Percentiles rank a stretch among this genome's conserved stretches.
Evolutionary conservation across 2,113 vertebrate species (phyloP).

Genomic region (Aramus guarauna): DNA sequence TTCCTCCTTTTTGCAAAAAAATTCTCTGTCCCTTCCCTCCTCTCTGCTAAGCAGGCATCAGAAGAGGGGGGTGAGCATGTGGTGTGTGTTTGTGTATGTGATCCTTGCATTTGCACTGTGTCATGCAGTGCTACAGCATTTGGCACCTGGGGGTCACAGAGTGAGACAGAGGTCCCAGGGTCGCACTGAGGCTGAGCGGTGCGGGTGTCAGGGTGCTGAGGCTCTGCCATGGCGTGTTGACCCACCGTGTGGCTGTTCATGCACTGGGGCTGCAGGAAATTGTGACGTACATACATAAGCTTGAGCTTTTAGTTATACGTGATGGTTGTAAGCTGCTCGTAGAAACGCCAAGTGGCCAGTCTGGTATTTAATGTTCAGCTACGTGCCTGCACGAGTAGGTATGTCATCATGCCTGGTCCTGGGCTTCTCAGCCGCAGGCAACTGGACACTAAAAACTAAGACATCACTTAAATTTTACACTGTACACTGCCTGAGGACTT

Average conservation of each 20-base stretch:
- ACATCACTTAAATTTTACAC: background rate
- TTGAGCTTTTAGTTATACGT: background rate
- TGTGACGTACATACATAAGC: background rate
- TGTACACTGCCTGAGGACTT: background rate
- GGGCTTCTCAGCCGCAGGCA: background rate
- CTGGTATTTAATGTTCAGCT: background rate
- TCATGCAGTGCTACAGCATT: background rate
- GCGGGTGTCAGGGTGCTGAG: background rate
- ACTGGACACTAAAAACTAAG: background rate
- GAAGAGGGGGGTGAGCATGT: rapidly evolving
- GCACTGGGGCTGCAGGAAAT: background rate
- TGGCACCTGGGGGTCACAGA: background rate
- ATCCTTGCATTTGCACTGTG: background rate
- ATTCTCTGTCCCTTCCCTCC: background rate
- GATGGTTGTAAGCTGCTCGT: background rate
- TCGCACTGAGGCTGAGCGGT: rapidly evolving
- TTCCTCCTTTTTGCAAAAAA: background rate
- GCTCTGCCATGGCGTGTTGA: background rate
- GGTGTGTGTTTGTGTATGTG: too few relatives aligned
- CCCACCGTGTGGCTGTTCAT: background rate
- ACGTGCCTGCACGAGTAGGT: background rate
- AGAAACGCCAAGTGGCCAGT: background rate
- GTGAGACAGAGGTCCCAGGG: background rate
- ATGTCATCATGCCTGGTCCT: rapidly evolving
- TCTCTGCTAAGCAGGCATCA: background rate